Conservation (phyloP, 2,113 vertebrate genomes). For the Antechinus stuartii region DNA sequence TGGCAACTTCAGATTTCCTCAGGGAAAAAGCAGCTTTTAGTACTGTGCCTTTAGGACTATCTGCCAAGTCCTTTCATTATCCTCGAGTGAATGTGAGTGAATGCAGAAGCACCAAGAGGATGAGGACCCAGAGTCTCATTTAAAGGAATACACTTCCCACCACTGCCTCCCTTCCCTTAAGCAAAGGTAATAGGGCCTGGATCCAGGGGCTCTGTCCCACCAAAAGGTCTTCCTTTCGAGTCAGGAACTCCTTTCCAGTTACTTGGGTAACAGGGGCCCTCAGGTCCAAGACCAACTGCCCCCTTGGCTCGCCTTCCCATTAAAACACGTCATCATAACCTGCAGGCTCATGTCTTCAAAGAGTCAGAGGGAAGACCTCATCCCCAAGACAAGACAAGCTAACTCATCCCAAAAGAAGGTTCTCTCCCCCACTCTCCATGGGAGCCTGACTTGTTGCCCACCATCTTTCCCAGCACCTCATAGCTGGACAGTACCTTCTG, state of each 20-base stretch:
- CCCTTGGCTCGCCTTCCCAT: background rate
- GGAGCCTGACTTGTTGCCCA: background rate
- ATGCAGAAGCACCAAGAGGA: slow-evolving; percentile 31
- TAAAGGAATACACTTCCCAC: slow-evolving; percentile 41
- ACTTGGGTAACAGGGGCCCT: no score
- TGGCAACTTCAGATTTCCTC: slow-evolving; percentile 13
- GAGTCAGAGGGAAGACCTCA: slow-evolving; percentile 23
- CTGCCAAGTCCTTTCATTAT: background rate
- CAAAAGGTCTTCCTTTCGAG: background rate
- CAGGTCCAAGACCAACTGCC: background rate
- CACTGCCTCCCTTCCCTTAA: slow-evolving; percentile 10
- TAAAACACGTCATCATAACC: no score
- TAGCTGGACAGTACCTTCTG: slow-evolving; percentile 91
- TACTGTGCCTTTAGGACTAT: background rate
- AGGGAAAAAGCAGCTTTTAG: background rate
- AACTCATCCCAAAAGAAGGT: slow-evolving; percentile 8
- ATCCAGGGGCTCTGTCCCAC: background rate
- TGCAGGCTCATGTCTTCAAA: background rate
- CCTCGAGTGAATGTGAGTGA: background rate
- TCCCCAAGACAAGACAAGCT: slow-evolving; percentile 43
- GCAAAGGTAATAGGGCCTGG: slow-evolving; percentile 41
- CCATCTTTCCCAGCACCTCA: background rate
- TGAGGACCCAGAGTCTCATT: slow-evolving; percentile 30
- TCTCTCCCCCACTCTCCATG: no score
- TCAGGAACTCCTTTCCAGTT: background rate